These are phyloP conservation scores for Hermodice carunculata DNA, from an alignment of 2,888 invertebrate species.

Conservation along the genomic window DNA sequence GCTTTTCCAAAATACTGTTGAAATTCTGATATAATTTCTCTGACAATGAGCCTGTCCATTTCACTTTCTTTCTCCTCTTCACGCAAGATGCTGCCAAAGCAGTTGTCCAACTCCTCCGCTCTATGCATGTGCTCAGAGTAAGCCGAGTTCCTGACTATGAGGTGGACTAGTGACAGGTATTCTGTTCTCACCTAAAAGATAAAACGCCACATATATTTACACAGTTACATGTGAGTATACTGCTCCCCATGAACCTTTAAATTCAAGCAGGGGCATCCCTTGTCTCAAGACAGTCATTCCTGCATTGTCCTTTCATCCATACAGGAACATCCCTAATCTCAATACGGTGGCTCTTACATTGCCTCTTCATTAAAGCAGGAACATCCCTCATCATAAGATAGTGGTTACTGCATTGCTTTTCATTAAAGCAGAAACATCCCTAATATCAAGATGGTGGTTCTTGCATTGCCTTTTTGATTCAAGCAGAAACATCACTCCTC, in stretches of 20 bases:
- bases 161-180: constrained; percentile 57
- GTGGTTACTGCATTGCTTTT: no score
- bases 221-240: no score
- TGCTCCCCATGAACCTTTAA: not conserved
- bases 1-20: no score
- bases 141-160: constrained; percentile 57
- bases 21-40: constrained; percentile 36
- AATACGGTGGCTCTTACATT: no score
- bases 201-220: not conserved
- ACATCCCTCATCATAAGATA: no score
- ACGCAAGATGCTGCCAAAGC: constrained; percentile 28
- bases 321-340: no score
- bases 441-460: no score
- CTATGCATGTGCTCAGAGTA: constrained; percentile 50
- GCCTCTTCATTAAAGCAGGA: no score
- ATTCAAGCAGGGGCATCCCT: not conserved
- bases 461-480: no score
- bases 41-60: constrained; percentile 37
- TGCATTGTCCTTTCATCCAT: not conserved
- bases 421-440: no score
- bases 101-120: constrained; percentile 27
- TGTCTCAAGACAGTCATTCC: not conserved
- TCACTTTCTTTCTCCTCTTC: constrained; percentile 31
- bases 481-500: no score
- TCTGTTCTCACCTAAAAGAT: constrained; percentile 54